phyloP scores from a whole-genome alignment of 2,888 invertebrate species.

The Temnothorax ravouxi region DNA sequence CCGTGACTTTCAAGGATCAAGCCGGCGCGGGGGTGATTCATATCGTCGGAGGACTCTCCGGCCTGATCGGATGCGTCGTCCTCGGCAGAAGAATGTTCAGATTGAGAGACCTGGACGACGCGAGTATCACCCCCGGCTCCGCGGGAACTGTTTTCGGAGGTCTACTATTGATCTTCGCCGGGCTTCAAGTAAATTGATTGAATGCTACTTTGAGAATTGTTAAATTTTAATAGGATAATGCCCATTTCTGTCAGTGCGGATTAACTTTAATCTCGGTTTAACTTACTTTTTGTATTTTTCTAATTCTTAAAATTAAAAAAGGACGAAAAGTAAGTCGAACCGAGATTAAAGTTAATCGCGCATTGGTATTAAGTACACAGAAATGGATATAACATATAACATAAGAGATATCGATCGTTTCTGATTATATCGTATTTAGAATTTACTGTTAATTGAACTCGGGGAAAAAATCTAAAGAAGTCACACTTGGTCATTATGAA shows the following conservation, averaged over 20 bases:
- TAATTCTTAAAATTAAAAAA: too few species aligned
- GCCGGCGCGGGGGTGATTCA: constrained; percentile 82
- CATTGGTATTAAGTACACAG: too few species aligned
- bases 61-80: constrained; percentile 80
- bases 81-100: constrained; percentile 83
- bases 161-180: constrained; percentile 83
- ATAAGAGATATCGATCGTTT: too few species aligned
- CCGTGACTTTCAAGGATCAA: constrained; percentile 80
- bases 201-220: neutral
- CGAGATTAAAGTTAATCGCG: too few species aligned
- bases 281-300: too few species aligned
- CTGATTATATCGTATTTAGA: too few species aligned
- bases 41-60: constrained; percentile 80
- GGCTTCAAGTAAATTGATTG: constrained; percentile 78
- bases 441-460: too few species aligned
- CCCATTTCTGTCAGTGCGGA: too few species aligned
- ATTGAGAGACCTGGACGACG: constrained; percentile 82
- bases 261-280: too few species aligned
- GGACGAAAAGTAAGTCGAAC: too few species aligned
- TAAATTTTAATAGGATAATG: neutral
- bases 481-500: neutral
- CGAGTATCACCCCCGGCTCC: constrained; percentile 81
- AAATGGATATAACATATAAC: too few species aligned
- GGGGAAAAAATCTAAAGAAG: neutral
- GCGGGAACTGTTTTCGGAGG: constrained; percentile 81